A percentile compares a stretch with the other conserved stretches of the same genome.
These are phyloP conservation scores for Ardeotis arabs DNA, from an alignment of 2,113 vertebrate genomes.

Conservation along the genomic window DNA sequence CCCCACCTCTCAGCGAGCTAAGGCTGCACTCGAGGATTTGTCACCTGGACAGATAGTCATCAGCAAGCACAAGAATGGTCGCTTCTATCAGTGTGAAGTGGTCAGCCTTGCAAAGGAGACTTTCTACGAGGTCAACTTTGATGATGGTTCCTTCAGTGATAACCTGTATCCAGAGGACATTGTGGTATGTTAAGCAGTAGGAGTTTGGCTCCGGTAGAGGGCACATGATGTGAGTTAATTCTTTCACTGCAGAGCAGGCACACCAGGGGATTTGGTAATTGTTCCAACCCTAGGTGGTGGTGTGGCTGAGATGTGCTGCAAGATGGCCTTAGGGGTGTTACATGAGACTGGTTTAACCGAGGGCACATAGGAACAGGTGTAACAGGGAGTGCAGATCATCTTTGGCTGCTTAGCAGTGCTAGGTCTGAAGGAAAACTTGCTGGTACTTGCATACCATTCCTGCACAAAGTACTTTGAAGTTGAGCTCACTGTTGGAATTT, in stretches of 20 bases:
- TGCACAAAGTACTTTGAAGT: background rate
- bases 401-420: background rate
- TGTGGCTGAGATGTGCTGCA: background rate
- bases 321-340: background rate
- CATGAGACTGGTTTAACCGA: background rate
- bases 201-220: background rate
- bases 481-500: background rate
- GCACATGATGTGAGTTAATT: background rate
- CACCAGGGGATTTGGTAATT: background rate
- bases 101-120: slow-evolving; percentile 93
- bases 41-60: slow-evolving; percentile 92
- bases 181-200: slow-evolving; percentile 80
- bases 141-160: slow-evolving; percentile 97
- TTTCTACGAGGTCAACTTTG: slow-evolving; percentile 98
- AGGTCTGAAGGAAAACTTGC: background rate
- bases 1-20: slow-evolving; percentile 80
- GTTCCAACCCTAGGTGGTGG: background rate
- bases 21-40: slow-evolving; percentile 90
- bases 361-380: background rate
- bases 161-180: slow-evolving; percentile 98
- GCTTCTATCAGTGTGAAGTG: slow-evolving; percentile 97
- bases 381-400: background rate
- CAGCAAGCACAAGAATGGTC: slow-evolving; percentile 97
- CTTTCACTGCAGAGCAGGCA: background rate
- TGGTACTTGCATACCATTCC: background rate